A percentile compares a stretch with the other conserved stretches of the same genome.
Evolutionary conservation across 2,797 vertebrate genomes (phyloP).

Genomic region (Rhadinocentrus ornatus): DNA sequence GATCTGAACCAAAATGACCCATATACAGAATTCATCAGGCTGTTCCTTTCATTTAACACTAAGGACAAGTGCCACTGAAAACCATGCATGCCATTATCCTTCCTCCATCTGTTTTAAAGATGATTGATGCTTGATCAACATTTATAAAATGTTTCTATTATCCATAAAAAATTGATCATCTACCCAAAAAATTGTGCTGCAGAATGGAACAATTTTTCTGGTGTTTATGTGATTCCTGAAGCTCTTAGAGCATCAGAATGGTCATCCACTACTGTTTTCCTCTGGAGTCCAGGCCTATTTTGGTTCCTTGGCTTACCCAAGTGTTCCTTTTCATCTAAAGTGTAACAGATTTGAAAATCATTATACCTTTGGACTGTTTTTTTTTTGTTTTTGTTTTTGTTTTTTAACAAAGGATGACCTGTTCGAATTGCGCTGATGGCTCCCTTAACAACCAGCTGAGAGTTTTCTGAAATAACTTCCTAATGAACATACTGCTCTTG

Average conservation of each 20-base stretch:
- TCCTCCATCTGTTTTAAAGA: not conserved
- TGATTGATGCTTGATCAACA: too few species aligned
- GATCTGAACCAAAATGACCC: not conserved
- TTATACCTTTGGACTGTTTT: too few species aligned
- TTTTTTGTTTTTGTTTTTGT: too few species aligned
- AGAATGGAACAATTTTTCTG: too few species aligned
- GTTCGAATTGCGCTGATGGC: not conserved
- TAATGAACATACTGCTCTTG: not conserved
- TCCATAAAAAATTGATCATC: too few species aligned
- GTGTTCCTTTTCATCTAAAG: not conserved
- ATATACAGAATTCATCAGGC: not conserved
- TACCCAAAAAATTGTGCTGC: too few species aligned
- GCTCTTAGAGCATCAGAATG: too few species aligned
- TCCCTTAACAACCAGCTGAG: not conserved
- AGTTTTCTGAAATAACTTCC: not conserved
- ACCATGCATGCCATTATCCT: not conserved
- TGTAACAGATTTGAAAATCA: too few species aligned
- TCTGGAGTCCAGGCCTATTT: not conserved
- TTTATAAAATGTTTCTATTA: too few species aligned
- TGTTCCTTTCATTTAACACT: not conserved
- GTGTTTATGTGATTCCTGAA: too few species aligned
- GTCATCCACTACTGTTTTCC: not conserved
- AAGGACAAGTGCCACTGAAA: not conserved
- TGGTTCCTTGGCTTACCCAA: not conserved
- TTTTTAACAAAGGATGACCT: not conserved